These are phyloP conservation scores for Scaptomyza parva DNA, from an alignment of 2,888 invertebrate genomes.

Conservation along the genomic window DNA sequence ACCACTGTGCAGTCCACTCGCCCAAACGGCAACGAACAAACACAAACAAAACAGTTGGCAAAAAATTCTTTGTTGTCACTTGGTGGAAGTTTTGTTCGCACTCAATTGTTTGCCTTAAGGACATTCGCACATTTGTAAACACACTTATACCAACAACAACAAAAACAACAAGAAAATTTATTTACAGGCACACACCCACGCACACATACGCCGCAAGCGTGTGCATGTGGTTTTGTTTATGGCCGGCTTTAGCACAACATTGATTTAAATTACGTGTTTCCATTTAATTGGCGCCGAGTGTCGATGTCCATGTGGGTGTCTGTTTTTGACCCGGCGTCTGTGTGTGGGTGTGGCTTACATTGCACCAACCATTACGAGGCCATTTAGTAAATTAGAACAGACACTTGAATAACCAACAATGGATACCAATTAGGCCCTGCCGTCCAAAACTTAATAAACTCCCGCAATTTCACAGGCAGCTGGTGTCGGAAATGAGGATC, in stretches of 20 bases:
- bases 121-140: conserved; percentile 79
- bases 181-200: conserved; percentile 25
- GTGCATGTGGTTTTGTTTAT: conserved; percentile 76
- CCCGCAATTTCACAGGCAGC: conserved; percentile 60
- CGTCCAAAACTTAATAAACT: conserved; percentile 54
- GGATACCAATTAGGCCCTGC: conserved; percentile 57
- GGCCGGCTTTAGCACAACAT: conserved; percentile 75
- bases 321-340: not conserved
- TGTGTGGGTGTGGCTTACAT: conserved; percentile 39
- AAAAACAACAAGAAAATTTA: conserved; percentile 62
- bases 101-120: conserved; percentile 82
- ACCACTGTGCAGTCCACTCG: conserved; percentile 51
- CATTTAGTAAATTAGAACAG: conserved; percentile 74
- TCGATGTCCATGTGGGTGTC: conserved; percentile 51
- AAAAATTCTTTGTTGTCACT: conserved; percentile 72
- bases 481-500: conserved; percentile 79
- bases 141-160: conserved; percentile 52
- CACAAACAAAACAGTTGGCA: conserved; percentile 55
- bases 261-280: conserved; percentile 81
- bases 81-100: conserved; percentile 81
- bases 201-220: conserved; percentile 62
- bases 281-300: conserved; percentile 78
- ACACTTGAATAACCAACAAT: conserved; percentile 62
- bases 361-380: conserved; percentile 52
- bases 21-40: conserved; percentile 31